These are phyloP conservation scores for Sula dactylatra DNA, from an alignment of 2,113 vertebrate species.

Conservation along the genomic window DNA sequence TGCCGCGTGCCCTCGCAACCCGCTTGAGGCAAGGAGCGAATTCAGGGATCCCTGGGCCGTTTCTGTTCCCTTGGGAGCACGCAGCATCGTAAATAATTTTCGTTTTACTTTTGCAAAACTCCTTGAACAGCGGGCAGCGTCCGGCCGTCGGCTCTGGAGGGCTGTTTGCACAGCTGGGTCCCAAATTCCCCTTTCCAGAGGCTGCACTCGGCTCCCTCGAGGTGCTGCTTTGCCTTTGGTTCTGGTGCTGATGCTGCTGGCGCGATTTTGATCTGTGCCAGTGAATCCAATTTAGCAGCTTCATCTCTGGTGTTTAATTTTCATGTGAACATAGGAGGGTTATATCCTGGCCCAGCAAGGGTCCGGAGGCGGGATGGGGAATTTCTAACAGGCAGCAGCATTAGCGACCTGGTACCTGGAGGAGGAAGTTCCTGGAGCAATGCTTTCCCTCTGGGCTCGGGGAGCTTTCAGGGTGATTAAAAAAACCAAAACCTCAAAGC, in stretches of 20 bases:
- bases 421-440: not conserved
- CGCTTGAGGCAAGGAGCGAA: not conserved
- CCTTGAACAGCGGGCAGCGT: not conserved
- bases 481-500: not conserved
- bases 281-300: not conserved
- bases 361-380: not conserved
- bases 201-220: accelerated
- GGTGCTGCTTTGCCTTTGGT: not conserved
- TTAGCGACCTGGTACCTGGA: not conserved
- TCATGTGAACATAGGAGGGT: conserved; percentile 4
- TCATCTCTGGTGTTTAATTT: conserved; percentile 32
- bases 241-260: not conserved
- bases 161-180: not conserved
- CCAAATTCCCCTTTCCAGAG: not conserved
- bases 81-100: not conserved
- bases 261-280: not conserved
- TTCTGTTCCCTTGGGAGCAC: not conserved
- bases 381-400: not conserved
- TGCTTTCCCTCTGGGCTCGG: not conserved
- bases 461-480: not conserved
- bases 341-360: not conserved
- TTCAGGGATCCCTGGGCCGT: accelerated
- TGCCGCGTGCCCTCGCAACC: not conserved
- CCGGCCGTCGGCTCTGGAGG: not conserved
- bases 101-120: not conserved